phyloP scores from a whole-genome alignment of 1,140 invertebrate species.

The Pseudomyrmex flavicornis region DNA sequence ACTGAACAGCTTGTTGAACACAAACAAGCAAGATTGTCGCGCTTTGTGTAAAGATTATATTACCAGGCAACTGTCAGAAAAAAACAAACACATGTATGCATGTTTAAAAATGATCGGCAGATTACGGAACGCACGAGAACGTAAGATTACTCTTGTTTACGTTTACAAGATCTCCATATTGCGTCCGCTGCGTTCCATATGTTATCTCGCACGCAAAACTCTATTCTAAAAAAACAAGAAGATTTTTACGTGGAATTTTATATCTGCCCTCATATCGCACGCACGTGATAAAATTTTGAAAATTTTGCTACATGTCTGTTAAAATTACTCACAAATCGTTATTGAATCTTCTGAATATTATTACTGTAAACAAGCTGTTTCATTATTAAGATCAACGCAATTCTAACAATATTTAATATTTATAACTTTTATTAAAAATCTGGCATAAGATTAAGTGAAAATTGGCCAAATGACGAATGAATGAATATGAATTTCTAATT shows the following conservation, averaged over 20 bases:
- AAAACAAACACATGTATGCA: background rate
- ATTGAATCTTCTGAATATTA: no score
- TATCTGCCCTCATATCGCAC: no score
- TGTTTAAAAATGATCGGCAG: slow-evolving; percentile 10
- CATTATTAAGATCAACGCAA: no score
- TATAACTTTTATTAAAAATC: no score
- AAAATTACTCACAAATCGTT: no score
- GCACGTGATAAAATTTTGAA: no score
- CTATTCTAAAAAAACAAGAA: background rate
- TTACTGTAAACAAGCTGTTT: no score
- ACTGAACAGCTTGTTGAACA: background rate
- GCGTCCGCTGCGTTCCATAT: background rate
- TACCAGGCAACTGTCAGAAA: background rate
- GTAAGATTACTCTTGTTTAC: background rate
- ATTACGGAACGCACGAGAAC: background rate
- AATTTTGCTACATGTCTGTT: no score
- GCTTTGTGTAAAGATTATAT: background rate
- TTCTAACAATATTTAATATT: no score
- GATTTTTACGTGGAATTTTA: background rate
- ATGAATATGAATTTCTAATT: no score
- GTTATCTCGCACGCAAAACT: background rate
- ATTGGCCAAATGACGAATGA: no score
- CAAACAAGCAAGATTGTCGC: background rate
- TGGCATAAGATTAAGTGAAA: no score
- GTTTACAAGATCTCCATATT: background rate